Evolutionary conservation across 2,888 invertebrate species (phyloP), one percentile per base, ranked within the genome.

Genomic region (Pterostichus madidus): DNA sequence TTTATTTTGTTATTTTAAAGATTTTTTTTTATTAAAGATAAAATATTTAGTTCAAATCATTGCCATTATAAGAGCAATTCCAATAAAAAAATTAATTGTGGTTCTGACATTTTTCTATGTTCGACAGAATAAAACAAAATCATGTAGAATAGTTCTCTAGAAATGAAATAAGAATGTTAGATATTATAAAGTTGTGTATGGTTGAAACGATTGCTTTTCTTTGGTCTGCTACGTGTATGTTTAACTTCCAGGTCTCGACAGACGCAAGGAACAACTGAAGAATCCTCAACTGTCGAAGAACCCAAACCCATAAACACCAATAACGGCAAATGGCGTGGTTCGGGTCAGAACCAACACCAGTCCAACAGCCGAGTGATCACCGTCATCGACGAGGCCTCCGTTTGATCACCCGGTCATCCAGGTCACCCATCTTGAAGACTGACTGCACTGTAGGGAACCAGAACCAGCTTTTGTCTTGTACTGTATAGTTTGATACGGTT

Each of bases 361-460:
- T 24, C 80, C 11, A 81, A 75, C 31, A 81, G 75, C 88, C 92
- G 95, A 89, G 92, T 94, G 87, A 95, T 95, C 86, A 95, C 95
- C 86, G 95, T 95, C 89, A 95, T 95, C 89, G 95, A 95, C 88
- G 95, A 95, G 89, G 94, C 94, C 84, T 93, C 93, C 84, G 91
- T 93, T 87, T 93, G 49, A 81, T 31, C 49, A 24, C 35, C n/a
- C n/a, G 64, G 8, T 8, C 49, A 52, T 4, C 13, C 6, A 8
- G n/a, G 24, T 13, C 31, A 7, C 56, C 31, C 76, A 56, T 35
- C 24, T 35, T 32, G 76, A 77, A 77, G 76, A 77, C 76, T 77
- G 76, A 77, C 13, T 39, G 49, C 52, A 64, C 31, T 49, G 68
- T 68, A 68, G 44, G 68, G 68, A 68, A 68, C 15, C 39, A 39